Evolutionary conservation across 2,888 invertebrate genomes (phyloP).

Genomic region (Oligia fasciuncula): DNA sequence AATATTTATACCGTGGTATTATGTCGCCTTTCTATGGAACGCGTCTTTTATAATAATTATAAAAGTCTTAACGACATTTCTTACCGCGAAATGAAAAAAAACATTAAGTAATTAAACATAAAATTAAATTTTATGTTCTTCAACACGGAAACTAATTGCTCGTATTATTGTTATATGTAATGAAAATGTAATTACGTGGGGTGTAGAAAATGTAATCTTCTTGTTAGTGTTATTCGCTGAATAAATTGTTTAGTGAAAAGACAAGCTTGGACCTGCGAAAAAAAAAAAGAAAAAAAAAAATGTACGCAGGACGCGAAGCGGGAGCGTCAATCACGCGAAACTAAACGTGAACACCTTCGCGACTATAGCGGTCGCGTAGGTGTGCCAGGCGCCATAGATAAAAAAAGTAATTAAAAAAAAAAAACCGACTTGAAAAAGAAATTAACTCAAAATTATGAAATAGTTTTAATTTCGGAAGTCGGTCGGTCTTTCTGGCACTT

Average conservation of each 20-base stretch:
- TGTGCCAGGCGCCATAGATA: too few relatives aligned
- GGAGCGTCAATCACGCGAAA: too few relatives aligned
- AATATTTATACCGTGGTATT: background rate
- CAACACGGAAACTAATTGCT: slow-evolving; percentile 31
- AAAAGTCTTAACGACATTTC: slow-evolving; percentile 18
- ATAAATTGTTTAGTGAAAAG: background rate
- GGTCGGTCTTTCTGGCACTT: too few relatives aligned
- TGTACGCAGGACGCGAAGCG: too few relatives aligned
- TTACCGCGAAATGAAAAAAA: slow-evolving; percentile 2
- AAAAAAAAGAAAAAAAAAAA: too few relatives aligned
- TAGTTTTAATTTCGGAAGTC: too few relatives aligned
- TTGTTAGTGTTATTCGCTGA: background rate
- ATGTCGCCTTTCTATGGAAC: background rate
- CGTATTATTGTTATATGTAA: background rate
- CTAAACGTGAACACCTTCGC: too few relatives aligned
- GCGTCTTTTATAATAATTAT: slow-evolving; percentile 7
- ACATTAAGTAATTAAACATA: background rate
- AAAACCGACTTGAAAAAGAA: too few relatives aligned
- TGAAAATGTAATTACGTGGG: slow-evolving; percentile 1
- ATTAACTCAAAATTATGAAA: too few relatives aligned
- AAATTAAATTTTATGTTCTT: slow-evolving; percentile 22
- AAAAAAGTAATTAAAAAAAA: too few relatives aligned
- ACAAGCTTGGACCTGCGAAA: too few relatives aligned
- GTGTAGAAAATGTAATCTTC: background rate
- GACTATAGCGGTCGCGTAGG: too few relatives aligned